Base-by-base conservation (phyloP, 2,888 invertebrate species). In the Synanthedon tipuliformis region DNA sequence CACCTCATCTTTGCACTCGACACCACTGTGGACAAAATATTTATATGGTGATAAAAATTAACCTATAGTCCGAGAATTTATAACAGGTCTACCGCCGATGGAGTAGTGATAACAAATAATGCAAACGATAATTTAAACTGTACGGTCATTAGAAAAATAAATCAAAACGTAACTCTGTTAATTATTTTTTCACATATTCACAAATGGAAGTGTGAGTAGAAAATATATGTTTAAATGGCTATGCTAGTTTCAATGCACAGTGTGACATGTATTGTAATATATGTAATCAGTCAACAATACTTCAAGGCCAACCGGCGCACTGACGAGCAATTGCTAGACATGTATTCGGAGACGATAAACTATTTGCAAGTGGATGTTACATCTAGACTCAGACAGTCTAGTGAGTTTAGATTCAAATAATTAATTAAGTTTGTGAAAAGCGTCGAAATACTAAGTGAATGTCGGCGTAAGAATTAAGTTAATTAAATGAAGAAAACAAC, bases 1-100 rank as follows among this genome's bases (percentile, higher is more conserved):
- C 71, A 94, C 90, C 82, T 93, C 92, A 90, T 92, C 90, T 86
- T 90, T 89, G 88, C 90, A 90, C 89, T 94, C 94, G 84, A 94
- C 89, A 78, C 92, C 93, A 89, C 94, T 94, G 90, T 63, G 87
- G 63, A 81, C 76, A 81, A 67, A 71, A 63, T 57, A 85, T 60
- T 55, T 69, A 61, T 61, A 58, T 68, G 62, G 64, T 68, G 69
- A 73, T 64, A 59, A 34, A 34, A 59, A 61, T 60, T 60, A 66
- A 64, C 66, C 64, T 57, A 53, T 57, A 52, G 16, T 10, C 10
- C 34, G 34, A 34, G 10, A 48, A 51, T 55, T 55, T 57, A 63
- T 53, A 49, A 11, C 57, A 59, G 59, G 61, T 62, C 63, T 65
- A 65, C 63, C 58, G 60, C 55, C 55, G 56, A 57, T 56, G 55